phyloP scores from a whole-genome alignment of 2,113 vertebrate species.

The Columba janthina region DNA sequence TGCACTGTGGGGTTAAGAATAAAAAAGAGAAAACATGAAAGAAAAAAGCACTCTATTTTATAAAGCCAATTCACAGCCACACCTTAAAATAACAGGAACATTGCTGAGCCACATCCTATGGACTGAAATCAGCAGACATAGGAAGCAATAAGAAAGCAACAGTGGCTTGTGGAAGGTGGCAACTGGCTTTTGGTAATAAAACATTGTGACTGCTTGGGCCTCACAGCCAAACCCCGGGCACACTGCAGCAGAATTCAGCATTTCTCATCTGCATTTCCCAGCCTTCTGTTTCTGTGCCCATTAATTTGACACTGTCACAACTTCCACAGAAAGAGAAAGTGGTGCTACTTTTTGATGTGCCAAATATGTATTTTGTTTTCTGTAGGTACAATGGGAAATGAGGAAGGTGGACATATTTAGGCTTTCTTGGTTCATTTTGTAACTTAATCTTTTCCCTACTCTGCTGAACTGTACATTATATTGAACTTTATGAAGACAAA shows the following conservation, averaged over 20 bases:
- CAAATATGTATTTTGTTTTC: neutral
- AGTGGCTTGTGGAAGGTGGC: neutral
- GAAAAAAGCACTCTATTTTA: neutral
- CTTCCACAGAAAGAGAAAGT: neutral
- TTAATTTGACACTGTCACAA: neutral
- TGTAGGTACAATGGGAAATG: neutral
- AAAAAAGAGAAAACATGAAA: neutral
- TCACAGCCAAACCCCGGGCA: neutral
- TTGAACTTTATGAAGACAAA: neutral
- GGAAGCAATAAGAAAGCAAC: neutral
- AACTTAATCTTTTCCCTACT: neutral
- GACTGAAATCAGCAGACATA: neutral
- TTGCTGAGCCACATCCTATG: neutral
- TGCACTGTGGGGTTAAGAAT: neutral
- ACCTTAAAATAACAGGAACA: neutral
- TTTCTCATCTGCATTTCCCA: neutral
- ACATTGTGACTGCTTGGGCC: neutral
- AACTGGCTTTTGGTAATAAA: neutral
- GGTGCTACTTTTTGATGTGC: neutral
- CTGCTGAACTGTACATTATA: neutral
- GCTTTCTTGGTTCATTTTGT: neutral
- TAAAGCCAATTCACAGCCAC: neutral
- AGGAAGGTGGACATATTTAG: neutral
- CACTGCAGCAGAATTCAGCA: neutral
- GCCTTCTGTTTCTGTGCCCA: neutral